Base-by-base conservation (phyloP, 2,113 vertebrate genomes). In the Acrocephalus kingi region DNA sequence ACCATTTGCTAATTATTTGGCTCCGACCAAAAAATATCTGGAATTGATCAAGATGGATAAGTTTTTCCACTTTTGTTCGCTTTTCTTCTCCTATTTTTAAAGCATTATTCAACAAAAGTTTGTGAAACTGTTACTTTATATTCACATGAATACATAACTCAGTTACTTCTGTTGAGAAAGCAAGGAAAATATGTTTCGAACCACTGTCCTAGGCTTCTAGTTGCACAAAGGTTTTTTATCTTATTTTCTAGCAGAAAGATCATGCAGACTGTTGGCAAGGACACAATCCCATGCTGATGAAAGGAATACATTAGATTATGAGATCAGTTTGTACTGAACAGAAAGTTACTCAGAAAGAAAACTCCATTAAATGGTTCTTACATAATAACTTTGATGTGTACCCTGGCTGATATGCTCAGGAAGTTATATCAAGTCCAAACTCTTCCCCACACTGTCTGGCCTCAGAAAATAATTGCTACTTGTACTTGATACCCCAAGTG, bases 311-410 rank as follows among this genome's bases (percentile, higher is more conserved):
- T 82, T 43, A 91, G 51, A 87, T 94, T 77, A 89, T 35, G 67
- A 94, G 82, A 94, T 75, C 92, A 86, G 41, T 49, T 93, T 93
- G 84, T 96, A 90, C 84, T 55, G 94, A 93, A 93, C 75, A 86
- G 76, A 86, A 86, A 90, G 92, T 94, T 90, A 84, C 72, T 93
- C 30, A 6, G 55, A 76, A 84, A 58, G 30, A 84, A 85, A 94
- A 79, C 35, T 21, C 11, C 39, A 71, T 41, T 24, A 88, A 80
- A 74, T 23, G 4, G 9, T 77, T 58, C 48, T 94, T 82, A 74
- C 46, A 56, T 46, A 96, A 56, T 46, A 96, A 87, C 79, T 93
- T 88, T 74, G 55, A 85, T 87, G 43, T 62, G 39, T 72, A 82
- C 24, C 17, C 66, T 75, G 49, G 23, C 12, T 61, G 48, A 85